Evolutionary conservation across 2,113 vertebrate species (phyloP).

Genomic region (Strix uralensis): DNA sequence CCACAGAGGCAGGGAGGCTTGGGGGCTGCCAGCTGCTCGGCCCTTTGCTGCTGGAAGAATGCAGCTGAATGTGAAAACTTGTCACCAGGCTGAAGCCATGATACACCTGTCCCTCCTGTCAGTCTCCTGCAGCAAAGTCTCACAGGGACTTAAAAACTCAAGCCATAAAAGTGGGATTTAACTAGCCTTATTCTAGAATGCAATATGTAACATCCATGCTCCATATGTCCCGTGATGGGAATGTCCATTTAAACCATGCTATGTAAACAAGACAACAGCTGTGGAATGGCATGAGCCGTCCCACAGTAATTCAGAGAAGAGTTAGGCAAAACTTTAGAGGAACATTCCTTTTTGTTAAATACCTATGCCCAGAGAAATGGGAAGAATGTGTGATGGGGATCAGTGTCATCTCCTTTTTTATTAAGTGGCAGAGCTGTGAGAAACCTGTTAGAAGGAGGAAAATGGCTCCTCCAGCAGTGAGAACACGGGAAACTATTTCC

Average conservation of each 20-base stretch:
- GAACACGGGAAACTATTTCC: background rate
- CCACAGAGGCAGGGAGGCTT: constrained; percentile 48
- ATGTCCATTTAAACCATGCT: constrained; percentile 64
- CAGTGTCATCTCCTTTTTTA: background rate
- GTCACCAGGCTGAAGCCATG: constrained; percentile 69
- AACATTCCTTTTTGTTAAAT: constrained; percentile 34
- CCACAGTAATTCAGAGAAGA: constrained; percentile 12
- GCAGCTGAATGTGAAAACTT: constrained; percentile 72
- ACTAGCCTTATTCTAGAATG: constrained; percentile 64
- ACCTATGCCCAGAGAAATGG: constrained; percentile 17
- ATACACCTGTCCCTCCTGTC: constrained; percentile 81
- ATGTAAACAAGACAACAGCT: constrained; percentile 76
- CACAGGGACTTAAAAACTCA: constrained; percentile 66
- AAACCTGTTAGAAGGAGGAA: background rate
- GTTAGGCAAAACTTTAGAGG: constrained; percentile 54
- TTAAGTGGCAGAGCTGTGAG: background rate
- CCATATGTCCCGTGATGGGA: constrained; percentile 43
- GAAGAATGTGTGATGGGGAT: background rate
- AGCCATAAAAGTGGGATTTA: constrained; percentile 75
- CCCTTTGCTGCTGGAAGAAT: constrained; percentile 71
- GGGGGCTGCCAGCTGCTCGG: constrained; percentile 71
- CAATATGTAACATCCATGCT: constrained; percentile 27
- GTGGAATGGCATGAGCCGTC: constrained; percentile 17
- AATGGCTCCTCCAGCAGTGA: background rate
- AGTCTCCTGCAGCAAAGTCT: constrained; percentile 72